These are phyloP conservation scores for Tenrec ecaudatus DNA, from an alignment of 2,113 vertebrate genomes.

Conservation along the genomic window DNA sequence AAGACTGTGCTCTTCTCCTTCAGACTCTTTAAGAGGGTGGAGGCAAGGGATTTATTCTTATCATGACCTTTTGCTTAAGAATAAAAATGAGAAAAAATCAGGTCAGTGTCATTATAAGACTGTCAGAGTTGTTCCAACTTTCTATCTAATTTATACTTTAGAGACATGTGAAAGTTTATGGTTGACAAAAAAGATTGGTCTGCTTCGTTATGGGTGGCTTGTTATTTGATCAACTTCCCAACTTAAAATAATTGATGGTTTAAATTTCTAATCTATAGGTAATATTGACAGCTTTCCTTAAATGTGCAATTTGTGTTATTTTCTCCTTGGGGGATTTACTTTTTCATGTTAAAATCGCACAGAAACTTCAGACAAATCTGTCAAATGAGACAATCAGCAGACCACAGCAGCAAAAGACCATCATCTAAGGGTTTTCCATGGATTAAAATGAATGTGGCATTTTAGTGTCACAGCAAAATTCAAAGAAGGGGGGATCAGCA, in stretches of 20 bases:
- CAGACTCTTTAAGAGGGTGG: constrained; percentile 4
- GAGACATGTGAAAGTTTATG: constrained; percentile 34
- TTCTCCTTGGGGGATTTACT: no score
- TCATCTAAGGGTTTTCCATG: no score
- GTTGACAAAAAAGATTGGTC: background rate
- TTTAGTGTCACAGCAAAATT: no score
- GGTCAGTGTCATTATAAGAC: constrained; percentile 41
- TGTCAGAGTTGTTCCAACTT: background rate
- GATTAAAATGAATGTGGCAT: no score
- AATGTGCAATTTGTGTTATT: no score
- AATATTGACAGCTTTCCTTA: no score
- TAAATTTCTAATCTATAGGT: background rate
- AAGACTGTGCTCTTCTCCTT: background rate
- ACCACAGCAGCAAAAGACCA: no score
- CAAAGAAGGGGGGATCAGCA: no score
- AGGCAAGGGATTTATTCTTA: background rate
- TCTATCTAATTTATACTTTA: constrained; percentile 39
- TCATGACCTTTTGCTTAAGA: background rate
- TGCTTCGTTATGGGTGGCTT: background rate
- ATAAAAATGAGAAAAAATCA: background rate
- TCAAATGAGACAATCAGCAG: no score
- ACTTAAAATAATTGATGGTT: background rate
- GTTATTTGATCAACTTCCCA: constrained; percentile 50
- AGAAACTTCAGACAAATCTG: no score
- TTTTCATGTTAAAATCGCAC: no score